These are phyloP conservation scores for Melipona quadrifasciata DNA, from an alignment of 1,140 invertebrate genomes.

Conservation along the genomic window DNA sequence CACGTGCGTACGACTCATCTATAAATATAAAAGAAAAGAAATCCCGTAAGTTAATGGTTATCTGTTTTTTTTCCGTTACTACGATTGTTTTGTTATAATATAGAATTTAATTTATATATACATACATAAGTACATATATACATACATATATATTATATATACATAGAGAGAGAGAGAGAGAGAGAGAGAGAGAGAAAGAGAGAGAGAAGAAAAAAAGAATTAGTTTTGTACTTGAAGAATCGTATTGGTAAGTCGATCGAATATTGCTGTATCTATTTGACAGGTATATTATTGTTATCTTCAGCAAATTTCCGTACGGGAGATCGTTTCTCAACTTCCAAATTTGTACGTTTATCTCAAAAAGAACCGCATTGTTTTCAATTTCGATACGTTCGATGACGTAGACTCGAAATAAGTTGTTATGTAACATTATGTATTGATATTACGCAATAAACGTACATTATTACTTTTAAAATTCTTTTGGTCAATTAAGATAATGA, in stretches of 20 bases:
- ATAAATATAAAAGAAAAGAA: slow-evolving; percentile 22
- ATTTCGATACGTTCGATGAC: neutral
- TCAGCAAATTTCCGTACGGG: neutral
- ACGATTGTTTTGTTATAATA: slow-evolving; percentile 45
- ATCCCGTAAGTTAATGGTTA: slow-evolving; percentile 32
- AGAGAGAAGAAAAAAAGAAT: neutral
- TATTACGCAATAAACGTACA: slow-evolving; percentile 62
- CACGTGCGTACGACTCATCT: neutral
- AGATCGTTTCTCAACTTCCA: neutral
- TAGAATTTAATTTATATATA: slow-evolving; percentile 50
- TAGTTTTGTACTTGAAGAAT: slow-evolving; percentile 42
- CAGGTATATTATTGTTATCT: neutral
- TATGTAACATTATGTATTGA: slow-evolving; percentile 56
- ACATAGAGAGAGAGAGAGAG: neutral
- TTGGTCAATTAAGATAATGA: neutral
- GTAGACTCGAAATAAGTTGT: slow-evolving; percentile 11
- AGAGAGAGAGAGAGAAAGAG: neutral
- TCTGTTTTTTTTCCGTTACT: slow-evolving; percentile 49
- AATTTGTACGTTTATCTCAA: slow-evolving; percentile 37
- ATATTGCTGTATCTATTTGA: neutral
- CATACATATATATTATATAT: slow-evolving; percentile 7
- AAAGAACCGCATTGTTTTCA: neutral
- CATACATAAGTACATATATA: neutral
- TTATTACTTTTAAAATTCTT: slow-evolving; percentile 1
- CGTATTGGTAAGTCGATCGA: neutral